These are phyloP conservation scores for Myotis vivesi DNA, from an alignment of 2,797 vertebrate species.

Conservation along the genomic window DNA sequence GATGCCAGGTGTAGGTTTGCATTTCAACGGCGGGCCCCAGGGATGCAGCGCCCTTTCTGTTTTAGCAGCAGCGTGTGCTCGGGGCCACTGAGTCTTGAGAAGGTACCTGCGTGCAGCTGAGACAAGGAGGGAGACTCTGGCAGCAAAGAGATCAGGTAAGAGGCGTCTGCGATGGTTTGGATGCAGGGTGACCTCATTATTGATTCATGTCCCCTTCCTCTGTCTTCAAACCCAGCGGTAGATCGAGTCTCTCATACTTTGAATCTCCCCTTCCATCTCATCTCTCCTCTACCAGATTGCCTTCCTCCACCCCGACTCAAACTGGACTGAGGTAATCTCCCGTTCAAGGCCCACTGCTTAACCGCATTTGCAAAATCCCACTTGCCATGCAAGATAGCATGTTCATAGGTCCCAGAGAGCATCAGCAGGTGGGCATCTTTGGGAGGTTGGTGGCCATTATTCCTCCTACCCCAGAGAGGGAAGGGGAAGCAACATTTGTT, in stretches of 20 bases:
- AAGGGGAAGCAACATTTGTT: background rate
- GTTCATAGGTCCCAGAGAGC: background rate
- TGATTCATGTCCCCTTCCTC: background rate
- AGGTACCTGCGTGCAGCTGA: background rate
- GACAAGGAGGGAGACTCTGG: background rate
- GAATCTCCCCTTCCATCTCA: background rate
- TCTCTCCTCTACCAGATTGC: background rate
- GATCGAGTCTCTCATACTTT: background rate
- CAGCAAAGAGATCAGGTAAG: background rate
- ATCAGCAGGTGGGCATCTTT: background rate
- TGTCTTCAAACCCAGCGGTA: background rate
- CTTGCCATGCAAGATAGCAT: background rate
- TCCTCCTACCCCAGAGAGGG: background rate
- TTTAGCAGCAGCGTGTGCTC: background rate
- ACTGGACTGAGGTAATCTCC: background rate
- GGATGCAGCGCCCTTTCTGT: background rate
- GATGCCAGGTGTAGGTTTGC: background rate
- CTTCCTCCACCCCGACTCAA: background rate
- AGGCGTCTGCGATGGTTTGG: accelerated
- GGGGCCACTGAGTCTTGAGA: background rate
- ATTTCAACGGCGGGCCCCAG: accelerated
- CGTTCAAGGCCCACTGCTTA: background rate
- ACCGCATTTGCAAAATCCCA: background rate
- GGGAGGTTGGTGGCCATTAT: background rate
- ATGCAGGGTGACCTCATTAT: background rate